phyloP scores from a whole-genome alignment of 2,888 invertebrate genomes.

The Achlya flavicornis region DNA sequence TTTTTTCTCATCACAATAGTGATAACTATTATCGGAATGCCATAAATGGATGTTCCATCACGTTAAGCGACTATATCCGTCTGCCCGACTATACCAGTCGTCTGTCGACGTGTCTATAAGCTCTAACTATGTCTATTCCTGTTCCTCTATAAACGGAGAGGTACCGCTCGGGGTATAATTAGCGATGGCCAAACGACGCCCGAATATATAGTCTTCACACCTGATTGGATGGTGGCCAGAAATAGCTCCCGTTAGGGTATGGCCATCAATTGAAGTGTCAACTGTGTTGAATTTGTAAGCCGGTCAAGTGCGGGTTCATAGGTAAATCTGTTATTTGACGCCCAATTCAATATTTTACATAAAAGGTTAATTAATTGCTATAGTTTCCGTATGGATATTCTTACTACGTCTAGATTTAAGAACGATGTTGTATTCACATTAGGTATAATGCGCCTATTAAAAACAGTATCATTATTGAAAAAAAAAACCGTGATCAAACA shows the following conservation, averaged over 20 bases:
- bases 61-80: constrained; percentile 48
- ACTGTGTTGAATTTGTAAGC: neutral
- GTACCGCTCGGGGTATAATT: constrained; percentile 67
- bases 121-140: constrained; percentile 65
- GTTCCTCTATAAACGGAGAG: constrained; percentile 71
- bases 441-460: too few relatives aligned
- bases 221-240: constrained; percentile 76
- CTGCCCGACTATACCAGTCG: constrained; percentile 31
- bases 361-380: too few relatives aligned
- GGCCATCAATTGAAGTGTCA: neutral
- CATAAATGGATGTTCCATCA: constrained; percentile 50
- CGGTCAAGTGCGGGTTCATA: constrained; percentile 8
- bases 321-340: neutral
- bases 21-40: constrained; percentile 32
- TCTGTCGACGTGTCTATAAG: constrained; percentile 59
- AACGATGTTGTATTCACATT: too few relatives aligned
- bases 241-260: constrained; percentile 49
- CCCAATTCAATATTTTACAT: neutral
- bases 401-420: neutral
- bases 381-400: neutral
- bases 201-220: constrained; percentile 67
- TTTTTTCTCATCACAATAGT: neutral
- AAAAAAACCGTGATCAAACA: too few relatives aligned
- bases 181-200: constrained; percentile 69
- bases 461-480: too few relatives aligned